These are phyloP conservation scores for Halyomorpha halys DNA, from an alignment of 1,140 invertebrate species.

Conservation along the genomic window DNA sequence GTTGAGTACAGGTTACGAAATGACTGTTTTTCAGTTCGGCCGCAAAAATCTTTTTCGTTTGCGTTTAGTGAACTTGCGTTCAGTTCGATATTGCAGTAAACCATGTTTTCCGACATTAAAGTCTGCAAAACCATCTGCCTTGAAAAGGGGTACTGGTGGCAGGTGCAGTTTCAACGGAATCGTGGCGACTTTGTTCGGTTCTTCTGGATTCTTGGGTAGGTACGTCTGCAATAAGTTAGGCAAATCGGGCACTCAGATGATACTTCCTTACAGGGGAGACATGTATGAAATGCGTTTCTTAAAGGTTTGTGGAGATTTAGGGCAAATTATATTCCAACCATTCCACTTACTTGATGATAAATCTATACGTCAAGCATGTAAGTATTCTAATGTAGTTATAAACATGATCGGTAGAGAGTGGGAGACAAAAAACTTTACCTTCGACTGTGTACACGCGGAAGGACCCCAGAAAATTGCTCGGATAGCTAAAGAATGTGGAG, in stretches of 20 bases:
- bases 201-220: slow-evolving; percentile 74
- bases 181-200: slow-evolving; percentile 92
- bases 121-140: too few relatives aligned
- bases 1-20: too few relatives aligned
- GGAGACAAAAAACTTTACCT: slow-evolving; percentile 83
- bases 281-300: slow-evolving; percentile 61
- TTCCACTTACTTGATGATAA: slow-evolving; percentile 79
- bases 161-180: slow-evolving; percentile 92
- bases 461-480: slow-evolving; percentile 63
- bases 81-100: too few relatives aligned
- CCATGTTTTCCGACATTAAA: too few relatives aligned
- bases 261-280: slow-evolving; percentile 86
- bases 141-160: slow-evolving; percentile 72
- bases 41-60: too few relatives aligned
- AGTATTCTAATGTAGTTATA: slow-evolving; percentile 95
- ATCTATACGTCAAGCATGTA: slow-evolving; percentile 71
- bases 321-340: slow-evolving; percentile 86
- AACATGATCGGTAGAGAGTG: slow-evolving; percentile 87
- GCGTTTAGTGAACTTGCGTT: too few relatives aligned
- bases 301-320: slow-evolving; percentile 85
- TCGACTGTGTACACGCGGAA: slow-evolving; percentile 66
- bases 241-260: slow-evolving; percentile 76
- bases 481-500: slow-evolving; percentile 60
- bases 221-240: slow-evolving; percentile 81
- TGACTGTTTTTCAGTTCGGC: too few relatives aligned